Base-by-base conservation (phyloP, 2,888 invertebrate genomes). In the Cordilura impudica region DNA sequence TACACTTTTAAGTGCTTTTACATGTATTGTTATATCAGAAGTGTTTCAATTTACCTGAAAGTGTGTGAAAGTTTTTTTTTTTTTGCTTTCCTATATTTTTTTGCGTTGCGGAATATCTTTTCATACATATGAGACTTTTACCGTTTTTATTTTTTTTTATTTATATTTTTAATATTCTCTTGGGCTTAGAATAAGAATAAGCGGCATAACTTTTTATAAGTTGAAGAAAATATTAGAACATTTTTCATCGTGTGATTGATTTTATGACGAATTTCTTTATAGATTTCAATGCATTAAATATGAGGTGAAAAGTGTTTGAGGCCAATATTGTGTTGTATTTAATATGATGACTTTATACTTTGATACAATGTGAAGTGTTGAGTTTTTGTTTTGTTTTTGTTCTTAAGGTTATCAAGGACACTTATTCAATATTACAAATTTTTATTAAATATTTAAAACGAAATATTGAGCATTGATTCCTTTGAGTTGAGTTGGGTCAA, bases 1-100 rank as follows among this genome's bases (percentile, higher is more conserved):
- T 65, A 49, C 21, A 51, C 31, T 61, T 74, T 70, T 74, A 78
- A 78, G 78, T 78, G 74, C 74, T 78, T 71, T 78, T 71, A 43
- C 54, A 35, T 70, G 70, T 75, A 56, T 70, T 53, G 58, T 45
- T 21, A 45, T 23, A 31, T n/a, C 26, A 65, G 16, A 61, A 74
- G 35, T 47, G 19, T 45, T 75, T 51, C 7, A 8, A 43, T 63
- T 19, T 54, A 19, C 21, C n/a, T 65, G 14, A 31, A 18, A 7
- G 39, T 51, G 43, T 43, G 26, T 51, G 18, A 45, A 43, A 35
- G 18, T 21, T 39, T n/a, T n/a, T n/a, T n/a, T n/a, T n/a, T n/a
- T n/a, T 7, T 7, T 31, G 31, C 8, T 4, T 31, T 5, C 12
- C 12, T 12, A 35, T 10, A 35, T 12, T n/a, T 35, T 35, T 35